Base-by-base conservation (phyloP, 2,113 vertebrate genomes). In the Xyliphius kryptos region DNA sequence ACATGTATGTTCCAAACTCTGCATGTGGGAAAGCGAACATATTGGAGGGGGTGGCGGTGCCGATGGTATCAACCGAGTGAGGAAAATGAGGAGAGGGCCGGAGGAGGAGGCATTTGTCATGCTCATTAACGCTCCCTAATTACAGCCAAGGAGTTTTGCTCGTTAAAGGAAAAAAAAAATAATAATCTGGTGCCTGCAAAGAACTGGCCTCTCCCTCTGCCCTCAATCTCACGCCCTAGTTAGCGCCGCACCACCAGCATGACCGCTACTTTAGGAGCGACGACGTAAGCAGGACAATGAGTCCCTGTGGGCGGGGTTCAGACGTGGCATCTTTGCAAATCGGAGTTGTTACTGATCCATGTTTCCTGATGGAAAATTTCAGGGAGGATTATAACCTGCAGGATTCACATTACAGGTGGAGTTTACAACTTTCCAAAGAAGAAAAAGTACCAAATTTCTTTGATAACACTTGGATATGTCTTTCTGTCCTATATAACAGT, bases 111-210 rank as follows among this genome's bases (percentile, higher is more conserved):
- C 41, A 22, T 56, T 61, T 56, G 61, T 50, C 43, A 63, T 43
- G 38, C 50, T 56, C 61, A 70, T 70, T 70, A 67, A 37, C 54
- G 50, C 41, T 59, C 9, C 19, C 46, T 70, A 70, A 74, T 74
- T 67, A 68, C 16, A 38, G 26, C 48, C 21, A 0, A 41, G 63
- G n/a, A 58, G 52, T 6, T 15, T 47, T 12, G 47, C 54, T 56
- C 26, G 55, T n/a, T n/a, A n/a, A n/a, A n/a, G n/a, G 7, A 32
- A 32, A 32, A 32, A 32, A 32, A 32, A 32, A 1, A 32, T 5
- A n/a, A n/a, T 55, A 38, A 20, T 19, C 22, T 3, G 1, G 11
- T 49, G 49, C 55, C 55, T 43, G 20, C 56, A 46, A 56, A 57
- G 61, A 44, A 52, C 17, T 40, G 20, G 19, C 51, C 52, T 36